Percentiles rank a stretch among this genome's conserved stretches.
phyloP scores from a whole-genome alignment of 2,888 invertebrate genomes.

The Hemistola chrysoprasaria region DNA sequence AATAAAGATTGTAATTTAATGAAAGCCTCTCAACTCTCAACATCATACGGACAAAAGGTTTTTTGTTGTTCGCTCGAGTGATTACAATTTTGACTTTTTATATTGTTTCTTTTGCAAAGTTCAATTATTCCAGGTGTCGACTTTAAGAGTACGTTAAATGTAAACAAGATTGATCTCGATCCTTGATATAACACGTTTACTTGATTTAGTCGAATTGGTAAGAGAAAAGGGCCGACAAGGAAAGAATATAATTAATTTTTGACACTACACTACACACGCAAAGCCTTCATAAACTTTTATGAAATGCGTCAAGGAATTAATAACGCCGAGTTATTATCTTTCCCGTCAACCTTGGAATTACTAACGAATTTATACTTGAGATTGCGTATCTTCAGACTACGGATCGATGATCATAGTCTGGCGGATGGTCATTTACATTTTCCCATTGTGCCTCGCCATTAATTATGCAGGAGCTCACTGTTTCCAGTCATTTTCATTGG shows the following conservation, averaged over 20 bases:
- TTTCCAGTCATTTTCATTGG: conserved; percentile 37
- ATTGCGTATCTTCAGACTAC: conserved; percentile 6
- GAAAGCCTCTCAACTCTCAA: conserved; percentile 13
- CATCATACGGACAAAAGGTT: conserved; percentile 13
- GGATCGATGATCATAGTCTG: conserved; percentile 42
- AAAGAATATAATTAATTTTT: no score
- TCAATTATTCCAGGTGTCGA: not conserved
- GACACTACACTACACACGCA: no score
- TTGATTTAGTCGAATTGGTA: no score
- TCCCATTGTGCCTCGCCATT: conserved; percentile 38
- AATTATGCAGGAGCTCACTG: conserved; percentile 43
- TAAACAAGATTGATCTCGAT: no score
- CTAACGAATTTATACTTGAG: not conserved
- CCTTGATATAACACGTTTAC: no score
- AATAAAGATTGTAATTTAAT: conserved; percentile 26
- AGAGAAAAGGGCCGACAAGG: no score
- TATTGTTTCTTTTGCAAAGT: conserved; percentile 4
- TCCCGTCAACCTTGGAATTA: no score
- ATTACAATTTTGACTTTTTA: conserved; percentile 2
- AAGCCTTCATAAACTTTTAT: no score
- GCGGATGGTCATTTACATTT: conserved; percentile 42
- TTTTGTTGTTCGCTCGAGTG: conserved; percentile 4
- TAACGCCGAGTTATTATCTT: no score
- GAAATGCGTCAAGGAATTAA: no score
- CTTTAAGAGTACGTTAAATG: no score